Conservation (phyloP, 2,113 vertebrate species). For the Coptodon bakossiorum region DNA sequence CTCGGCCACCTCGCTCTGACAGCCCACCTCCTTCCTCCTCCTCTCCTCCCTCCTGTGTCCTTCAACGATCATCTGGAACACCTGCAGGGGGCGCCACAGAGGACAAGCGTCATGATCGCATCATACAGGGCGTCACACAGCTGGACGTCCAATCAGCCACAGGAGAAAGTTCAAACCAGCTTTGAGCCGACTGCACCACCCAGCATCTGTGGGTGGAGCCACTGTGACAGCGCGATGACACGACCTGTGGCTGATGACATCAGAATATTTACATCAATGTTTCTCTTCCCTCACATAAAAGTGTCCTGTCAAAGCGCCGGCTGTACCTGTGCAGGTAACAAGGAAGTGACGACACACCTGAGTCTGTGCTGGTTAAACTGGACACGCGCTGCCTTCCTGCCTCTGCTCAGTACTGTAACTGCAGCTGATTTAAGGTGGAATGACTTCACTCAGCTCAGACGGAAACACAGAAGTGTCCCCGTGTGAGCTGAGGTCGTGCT, state of each 20-base stretch:
- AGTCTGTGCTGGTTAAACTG: background rate
- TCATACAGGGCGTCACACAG: background rate
- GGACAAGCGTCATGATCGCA: background rate
- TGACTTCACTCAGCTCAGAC: background rate
- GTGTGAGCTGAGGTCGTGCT: background rate
- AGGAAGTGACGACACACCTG: background rate
- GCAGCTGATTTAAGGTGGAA: background rate
- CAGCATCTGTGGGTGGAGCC: background rate
- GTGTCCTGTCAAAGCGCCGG: background rate
- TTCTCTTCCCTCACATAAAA: background rate
- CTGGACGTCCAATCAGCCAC: background rate
- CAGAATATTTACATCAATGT: background rate
- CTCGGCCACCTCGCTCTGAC: slow-evolving; percentile 21
- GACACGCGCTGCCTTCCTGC: background rate
- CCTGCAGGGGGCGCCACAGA: background rate
- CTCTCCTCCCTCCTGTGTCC: background rate
- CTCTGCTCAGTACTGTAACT: background rate
- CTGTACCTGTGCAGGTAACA: background rate
- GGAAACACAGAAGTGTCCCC: background rate
- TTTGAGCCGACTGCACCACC: background rate
- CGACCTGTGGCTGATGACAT: background rate
- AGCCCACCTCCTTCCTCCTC: slow-evolving; percentile 42
- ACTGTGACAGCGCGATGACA: background rate
- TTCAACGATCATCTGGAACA: background rate
- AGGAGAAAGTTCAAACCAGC: background rate